phyloP scores from a whole-genome alignment of 2,113 vertebrate genomes.

The Scortum barcoo region DNA sequence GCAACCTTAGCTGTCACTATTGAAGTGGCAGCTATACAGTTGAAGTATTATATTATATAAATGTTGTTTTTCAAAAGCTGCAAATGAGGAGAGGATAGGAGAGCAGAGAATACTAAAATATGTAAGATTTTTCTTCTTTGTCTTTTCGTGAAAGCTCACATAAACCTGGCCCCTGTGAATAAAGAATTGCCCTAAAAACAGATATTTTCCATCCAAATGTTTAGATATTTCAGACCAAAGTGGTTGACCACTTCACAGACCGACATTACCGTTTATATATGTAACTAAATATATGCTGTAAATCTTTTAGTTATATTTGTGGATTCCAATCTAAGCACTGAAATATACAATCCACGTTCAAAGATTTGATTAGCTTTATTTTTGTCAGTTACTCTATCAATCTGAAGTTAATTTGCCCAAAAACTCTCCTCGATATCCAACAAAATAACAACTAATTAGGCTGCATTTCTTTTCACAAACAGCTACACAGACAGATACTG shows the following conservation, averaged over 20 bases:
- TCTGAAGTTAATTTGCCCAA: slow-evolving; percentile 6
- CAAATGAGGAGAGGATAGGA: too few relatives aligned
- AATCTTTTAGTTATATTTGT: neutral
- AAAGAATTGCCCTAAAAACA: neutral
- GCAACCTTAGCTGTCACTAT: slow-evolving; percentile 11
- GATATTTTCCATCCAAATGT: neutral
- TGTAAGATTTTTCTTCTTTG: too few relatives aligned
- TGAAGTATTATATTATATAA: neutral
- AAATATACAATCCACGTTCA: neutral
- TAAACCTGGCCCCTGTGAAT: neutral
- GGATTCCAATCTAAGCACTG: neutral
- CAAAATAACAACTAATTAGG: slow-evolving; percentile 52
- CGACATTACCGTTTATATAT: too few relatives aligned
- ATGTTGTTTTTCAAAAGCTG: neutral
- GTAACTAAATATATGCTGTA: too few relatives aligned
- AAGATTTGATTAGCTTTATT: neutral
- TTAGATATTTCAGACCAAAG: neutral
- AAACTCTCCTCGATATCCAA: neutral
- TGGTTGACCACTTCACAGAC: neutral
- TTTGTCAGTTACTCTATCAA: neutral
- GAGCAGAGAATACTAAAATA: too few relatives aligned
- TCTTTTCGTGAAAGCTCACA: neutral
- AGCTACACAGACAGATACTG: slow-evolving; percentile 41
- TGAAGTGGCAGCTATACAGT: too few relatives aligned
- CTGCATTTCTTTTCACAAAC: slow-evolving; percentile 6